These are phyloP conservation scores for Maconellicoccus hirsutus DNA, from an alignment of 1,140 invertebrate genomes.

Conservation along the genomic window DNA sequence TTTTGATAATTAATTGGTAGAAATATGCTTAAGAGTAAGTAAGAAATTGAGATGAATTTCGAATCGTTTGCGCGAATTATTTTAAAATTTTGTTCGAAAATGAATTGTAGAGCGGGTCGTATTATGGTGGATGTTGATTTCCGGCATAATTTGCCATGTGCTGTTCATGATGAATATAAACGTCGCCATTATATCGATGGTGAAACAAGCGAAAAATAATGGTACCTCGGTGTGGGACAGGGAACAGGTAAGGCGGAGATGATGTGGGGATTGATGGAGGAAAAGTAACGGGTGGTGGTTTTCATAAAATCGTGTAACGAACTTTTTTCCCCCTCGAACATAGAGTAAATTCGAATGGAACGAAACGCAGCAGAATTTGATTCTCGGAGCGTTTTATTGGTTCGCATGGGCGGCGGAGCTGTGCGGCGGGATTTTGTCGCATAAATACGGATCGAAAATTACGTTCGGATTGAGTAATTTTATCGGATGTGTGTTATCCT, in stretches of 20 bases:
- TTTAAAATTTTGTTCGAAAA: no score
- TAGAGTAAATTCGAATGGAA: slow-evolving; percentile 48
- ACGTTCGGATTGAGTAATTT: slow-evolving; percentile 58
- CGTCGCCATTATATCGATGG: slow-evolving; percentile 11
- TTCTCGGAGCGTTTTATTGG: slow-evolving; percentile 62
- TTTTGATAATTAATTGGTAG: no score
- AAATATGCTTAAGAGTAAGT: no score
- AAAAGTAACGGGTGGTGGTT: no score
- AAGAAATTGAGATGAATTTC: no score
- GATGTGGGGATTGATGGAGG: no score
- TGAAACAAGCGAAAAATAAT: background rate
- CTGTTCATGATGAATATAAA: background rate
- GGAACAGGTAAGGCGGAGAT: no score
- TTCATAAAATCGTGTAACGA: no score
- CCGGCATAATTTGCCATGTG: background rate
- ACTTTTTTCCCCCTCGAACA: background rate
- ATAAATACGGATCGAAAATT: slow-evolving; percentile 55
- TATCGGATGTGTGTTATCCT: slow-evolving; percentile 50
- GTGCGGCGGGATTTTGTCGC: slow-evolving; percentile 59
- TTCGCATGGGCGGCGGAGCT: slow-evolving; percentile 47
- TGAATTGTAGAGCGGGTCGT: background rate
- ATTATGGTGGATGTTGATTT: background rate
- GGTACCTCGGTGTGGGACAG: background rate
- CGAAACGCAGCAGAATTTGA: slow-evolving; percentile 50
- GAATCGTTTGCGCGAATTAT: no score